Conservation (phyloP, 2,113 vertebrate genomes). For the Odocoileus hemionus region DNA sequence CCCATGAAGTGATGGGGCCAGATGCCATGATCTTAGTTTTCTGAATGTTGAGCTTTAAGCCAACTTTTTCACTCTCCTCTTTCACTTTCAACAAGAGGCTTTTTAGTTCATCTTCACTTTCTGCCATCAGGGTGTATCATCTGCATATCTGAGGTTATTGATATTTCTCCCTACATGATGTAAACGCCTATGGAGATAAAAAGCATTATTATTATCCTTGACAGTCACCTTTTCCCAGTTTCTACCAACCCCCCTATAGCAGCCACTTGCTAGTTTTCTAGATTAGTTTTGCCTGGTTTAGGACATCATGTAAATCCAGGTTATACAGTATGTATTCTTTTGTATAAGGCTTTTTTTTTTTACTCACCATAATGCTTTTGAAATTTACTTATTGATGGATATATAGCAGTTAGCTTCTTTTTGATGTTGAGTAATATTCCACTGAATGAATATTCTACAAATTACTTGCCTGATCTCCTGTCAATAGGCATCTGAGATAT, state of each 20-base stretch:
- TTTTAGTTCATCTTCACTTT: no score
- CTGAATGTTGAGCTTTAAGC: no score
- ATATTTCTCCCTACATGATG: neutral
- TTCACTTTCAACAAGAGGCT: no score
- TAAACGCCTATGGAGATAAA: neutral
- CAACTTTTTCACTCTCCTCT: no score
- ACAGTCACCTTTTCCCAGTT: neutral
- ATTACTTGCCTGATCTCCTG: neutral
- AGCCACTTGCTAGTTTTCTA: neutral
- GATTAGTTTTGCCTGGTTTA: neutral
- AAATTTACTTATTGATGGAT: neutral
- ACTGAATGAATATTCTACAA: neutral
- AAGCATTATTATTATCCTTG: neutral
- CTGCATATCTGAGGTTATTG: no score
- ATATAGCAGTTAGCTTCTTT: neutral
- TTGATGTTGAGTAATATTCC: neutral
- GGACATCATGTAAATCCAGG: neutral
- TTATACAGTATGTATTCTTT: neutral
- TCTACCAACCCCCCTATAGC: neutral
- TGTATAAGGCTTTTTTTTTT: neutral
- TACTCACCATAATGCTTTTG: neutral
- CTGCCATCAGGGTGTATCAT: no score
- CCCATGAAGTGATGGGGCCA: no score
- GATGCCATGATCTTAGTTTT: no score
- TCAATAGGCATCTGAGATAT: neutral